A percentile compares a stretch with the other conserved stretches of the same genome.
These are phyloP conservation scores for Melipona beecheii DNA, from an alignment of 2,888 invertebrate species.

Conservation along the genomic window DNA sequence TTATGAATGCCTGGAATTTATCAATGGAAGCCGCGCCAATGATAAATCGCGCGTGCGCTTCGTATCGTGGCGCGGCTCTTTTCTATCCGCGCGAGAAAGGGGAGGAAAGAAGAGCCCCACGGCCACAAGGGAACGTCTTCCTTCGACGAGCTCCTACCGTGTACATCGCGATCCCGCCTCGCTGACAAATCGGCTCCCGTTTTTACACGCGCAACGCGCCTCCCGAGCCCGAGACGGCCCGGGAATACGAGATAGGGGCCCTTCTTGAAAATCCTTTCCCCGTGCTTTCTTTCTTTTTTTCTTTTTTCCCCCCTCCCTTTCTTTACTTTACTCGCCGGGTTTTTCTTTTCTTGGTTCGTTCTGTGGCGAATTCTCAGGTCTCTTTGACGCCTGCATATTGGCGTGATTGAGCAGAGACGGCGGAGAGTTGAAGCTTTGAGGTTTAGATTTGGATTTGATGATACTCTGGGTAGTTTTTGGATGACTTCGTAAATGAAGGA, in stretches of 20 bases:
- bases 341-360: not conserved
- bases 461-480: not conserved
- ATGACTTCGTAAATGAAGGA: not conserved
- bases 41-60: constrained; percentile 79
- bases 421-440: not conserved
- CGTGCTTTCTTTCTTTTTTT: not conserved
- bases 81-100: constrained; percentile 73
- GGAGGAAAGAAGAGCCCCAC: constrained; percentile 26
- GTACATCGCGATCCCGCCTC: constrained; percentile 63
- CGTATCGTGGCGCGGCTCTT: constrained; percentile 72
- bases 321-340: no score
- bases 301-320: no score
- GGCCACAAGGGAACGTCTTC: constrained; percentile 61
- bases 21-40: constrained; percentile 82
- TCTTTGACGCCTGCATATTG: constrained; percentile 2
- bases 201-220: constrained; percentile 56
- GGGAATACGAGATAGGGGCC: constrained; percentile 34
- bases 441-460: not conserved
- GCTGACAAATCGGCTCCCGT: constrained; percentile 67
- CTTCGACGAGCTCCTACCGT: constrained; percentile 65
- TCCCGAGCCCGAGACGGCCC: not conserved
- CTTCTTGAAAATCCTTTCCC: constrained; percentile 41
- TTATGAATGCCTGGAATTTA: constrained; percentile 83
- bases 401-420: not conserved
- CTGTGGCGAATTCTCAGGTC: constrained; percentile 3